Evolutionary conservation across 2,797 vertebrate species (phyloP), one percentile per base, ranked within the genome.

Genomic region (Scomberomorus guttatus): DNA sequence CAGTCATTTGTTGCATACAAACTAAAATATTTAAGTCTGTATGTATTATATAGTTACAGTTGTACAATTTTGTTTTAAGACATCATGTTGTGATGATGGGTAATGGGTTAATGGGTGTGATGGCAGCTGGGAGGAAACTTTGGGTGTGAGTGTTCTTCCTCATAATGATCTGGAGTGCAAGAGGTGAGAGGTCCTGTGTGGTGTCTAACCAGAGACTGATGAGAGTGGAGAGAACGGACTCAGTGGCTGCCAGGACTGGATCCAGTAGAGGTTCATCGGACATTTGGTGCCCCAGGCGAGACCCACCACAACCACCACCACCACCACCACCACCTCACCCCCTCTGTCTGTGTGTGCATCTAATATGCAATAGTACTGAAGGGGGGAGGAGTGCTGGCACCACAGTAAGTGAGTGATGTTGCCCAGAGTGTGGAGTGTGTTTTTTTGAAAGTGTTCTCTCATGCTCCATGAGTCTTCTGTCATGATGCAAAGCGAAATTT

Each of bases 271-370:
- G 46, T 42, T 57, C 13, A n/a, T 68, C 20, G 68, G 81, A 81
- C 84, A 50, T 83, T 66, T 17, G 72, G 20, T 0, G 5, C 84
- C 37, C 3, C 8, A 11, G 68, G 84, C 24, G 20, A 72, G 70
- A 63, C 15, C 6, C 29, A 32, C 29, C 29, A 32, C 29, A 2
- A 2, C 6, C 32, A 34, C 6, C 2, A 29, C 32, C 32, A 34
- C 48, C 52, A n/a, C 37, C 17, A 4, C 32, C 32, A 17, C 12
- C 17, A 24, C 59, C 32, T 44, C 39, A 22, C 72, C 3, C 81
- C 44, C 48, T 42, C 13, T 20, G 25, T 72, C 37, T 69, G 58
- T 65, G 17, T 60, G 25, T 51, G 67, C 27, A 62, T 4, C 34
- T 54, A 24, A 63, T 37, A 46, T 57, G 52, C 25, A 72, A 24